Evolutionary conservation across 2,888 invertebrate genomes (phyloP), one percentile per base, ranked within the genome.

Genomic region (Formica aserva): DNA sequence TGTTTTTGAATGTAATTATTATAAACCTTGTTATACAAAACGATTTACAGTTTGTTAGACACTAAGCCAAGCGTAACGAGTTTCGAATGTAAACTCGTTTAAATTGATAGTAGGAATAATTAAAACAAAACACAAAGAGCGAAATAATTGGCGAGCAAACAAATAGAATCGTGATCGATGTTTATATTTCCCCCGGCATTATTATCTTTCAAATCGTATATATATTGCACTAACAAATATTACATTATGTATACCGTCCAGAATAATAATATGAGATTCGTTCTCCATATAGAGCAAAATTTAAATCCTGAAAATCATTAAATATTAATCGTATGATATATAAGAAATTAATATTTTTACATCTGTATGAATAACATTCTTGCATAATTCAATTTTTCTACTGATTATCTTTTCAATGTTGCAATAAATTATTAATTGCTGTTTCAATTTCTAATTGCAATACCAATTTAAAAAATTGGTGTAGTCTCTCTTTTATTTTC

Each of bases 91-190:
- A 80, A 80, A 72, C 32, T 35, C 32, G 45, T 72, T 80, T 41
- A 72, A 72, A 80, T 80, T 55, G 74, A 35, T 41, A 72, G 45
- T 22, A 45, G 35, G 32, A 35, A 74, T 32, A 69, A 69, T 45
- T 72, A n/a, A 72, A 80, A 60, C 32, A 72, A 78, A 72, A 45
- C 8, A 45, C 60, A 35, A 52, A 52, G 55, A 55, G 41, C 13
- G 22, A 60, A 71, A 71, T 72, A 78, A 60, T 74, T 72, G 74
- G 71, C 69, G 32, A 41, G 38, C 67, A 38, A 55, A 67, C 69
- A 69, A 38, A 67, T 65, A 72, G 38, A 78, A 60, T 72, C 55
- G 71, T 18, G 13, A 71, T 72, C 78, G 74, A 57, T 32, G 57
- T 78, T 71, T 67, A 38, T 52, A 52, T 69, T 29, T 67, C 45